Percentiles rank a stretch among this genome's conserved stretches.
phyloP scores from a whole-genome alignment of 2,888 invertebrate species.

The Macrostomum cliftonense region DNA sequence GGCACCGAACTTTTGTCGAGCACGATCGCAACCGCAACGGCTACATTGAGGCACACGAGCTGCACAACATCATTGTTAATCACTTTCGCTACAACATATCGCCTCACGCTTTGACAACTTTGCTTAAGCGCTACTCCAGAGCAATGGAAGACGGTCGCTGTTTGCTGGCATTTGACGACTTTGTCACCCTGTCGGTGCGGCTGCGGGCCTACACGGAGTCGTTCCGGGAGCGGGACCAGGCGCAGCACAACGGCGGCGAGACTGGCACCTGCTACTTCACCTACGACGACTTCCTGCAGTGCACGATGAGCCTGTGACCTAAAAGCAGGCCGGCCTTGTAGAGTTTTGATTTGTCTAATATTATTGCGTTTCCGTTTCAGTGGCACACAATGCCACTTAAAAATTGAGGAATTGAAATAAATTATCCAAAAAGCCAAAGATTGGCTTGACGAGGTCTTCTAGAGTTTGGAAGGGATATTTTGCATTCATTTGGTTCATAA shows the following conservation, averaged over 20 bases:
- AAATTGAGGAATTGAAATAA: too few species aligned
- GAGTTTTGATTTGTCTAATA: too few species aligned
- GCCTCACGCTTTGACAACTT: conserved; percentile 17
- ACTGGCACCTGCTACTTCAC: conserved; percentile 19
- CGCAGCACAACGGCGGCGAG: conserved; percentile 17
- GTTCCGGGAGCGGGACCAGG: conserved; percentile 22
- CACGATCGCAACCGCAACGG: conserved; percentile 21
- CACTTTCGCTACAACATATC: conserved; percentile 21
- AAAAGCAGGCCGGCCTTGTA: too few species aligned
- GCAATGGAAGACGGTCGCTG: conserved; percentile 17
- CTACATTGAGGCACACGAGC: conserved; percentile 23
- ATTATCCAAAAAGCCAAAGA: too few species aligned
- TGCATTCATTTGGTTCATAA: too few species aligned
- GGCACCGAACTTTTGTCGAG: conserved; percentile 22
- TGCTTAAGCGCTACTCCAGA: conserved; percentile 27
- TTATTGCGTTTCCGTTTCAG: too few species aligned
- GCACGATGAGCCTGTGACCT: conserved; percentile 20
- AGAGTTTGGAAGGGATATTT: too few species aligned
- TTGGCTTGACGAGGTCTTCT: too few species aligned
- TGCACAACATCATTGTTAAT: conserved; percentile 18
- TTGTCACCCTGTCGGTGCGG: conserved; percentile 21
- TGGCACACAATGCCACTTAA: too few species aligned
- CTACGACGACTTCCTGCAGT: conserved; percentile 26
- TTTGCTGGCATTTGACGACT: conserved; percentile 30
- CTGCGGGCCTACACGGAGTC: conserved; percentile 25